Evolutionary conservation across 2,797 vertebrate genomes (phyloP), one percentile per base, ranked within the genome.

Genomic region (Malurus splendens): DNA sequence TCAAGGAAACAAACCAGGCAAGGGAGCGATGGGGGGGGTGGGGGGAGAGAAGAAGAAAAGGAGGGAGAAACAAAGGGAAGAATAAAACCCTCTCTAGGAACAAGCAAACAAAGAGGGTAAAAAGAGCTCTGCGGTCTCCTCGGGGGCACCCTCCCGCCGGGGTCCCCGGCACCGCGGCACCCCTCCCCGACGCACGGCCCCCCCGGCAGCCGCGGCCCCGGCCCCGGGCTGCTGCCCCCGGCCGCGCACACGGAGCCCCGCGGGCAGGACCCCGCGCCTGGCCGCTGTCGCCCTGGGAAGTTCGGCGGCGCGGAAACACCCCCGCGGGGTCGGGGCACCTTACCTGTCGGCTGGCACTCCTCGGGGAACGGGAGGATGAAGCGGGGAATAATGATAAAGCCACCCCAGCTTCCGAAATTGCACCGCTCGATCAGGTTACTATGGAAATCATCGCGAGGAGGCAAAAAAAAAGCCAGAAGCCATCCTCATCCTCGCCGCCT

Each of bases 71-170:
- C 89, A 95, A 90, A 89, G 92, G 73, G 62, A 91, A 89, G 79
- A 89, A 93, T 92, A 91, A 86, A 90, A 86, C 47, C 82, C 30
- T 47, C 59, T 52, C 73, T 33, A 79, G 91, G 90, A 95, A 95
- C 83, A 87, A 91, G 92, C 90, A 90, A 93, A 95, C 91, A 86
- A 86, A 94, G 94, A 87, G 67, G 92, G 81, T 71, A 86, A 93
- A 94, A 75, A 66, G 70, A 89, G 76, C 90, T 38, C 75, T 66
- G 68, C 42, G 32, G 87, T 70, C 28, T 82, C 93, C 78, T 85
- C 82, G 11, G 74, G 87, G 83, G 72, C 32, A 62, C 71, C 47
- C 60, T 77, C 86, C 72, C 59, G 38, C 33, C 51, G 23, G 44
- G 72, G 54, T 75, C 59, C 57, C 55, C 39, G 39, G 38, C 62